These are phyloP conservation scores for Pentalonia nigronervosa DNA, from an alignment of 1,140 invertebrate genomes.

Conservation along the genomic window DNA sequence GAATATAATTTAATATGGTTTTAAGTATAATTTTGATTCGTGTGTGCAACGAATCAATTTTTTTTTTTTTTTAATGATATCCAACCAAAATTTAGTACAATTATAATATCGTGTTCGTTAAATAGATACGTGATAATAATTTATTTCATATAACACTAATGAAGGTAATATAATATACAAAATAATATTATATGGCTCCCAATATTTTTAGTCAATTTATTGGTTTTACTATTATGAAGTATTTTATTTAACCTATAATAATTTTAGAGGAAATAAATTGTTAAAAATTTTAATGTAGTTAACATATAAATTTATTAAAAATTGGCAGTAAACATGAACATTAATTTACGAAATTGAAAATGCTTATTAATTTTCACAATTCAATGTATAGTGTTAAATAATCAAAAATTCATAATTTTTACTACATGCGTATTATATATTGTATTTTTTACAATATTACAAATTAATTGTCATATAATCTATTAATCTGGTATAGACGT, in stretches of 20 bases:
- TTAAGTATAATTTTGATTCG: too few relatives aligned
- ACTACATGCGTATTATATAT: not conserved
- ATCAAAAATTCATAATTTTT: not conserved
- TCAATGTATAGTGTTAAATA: not conserved
- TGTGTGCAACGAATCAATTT: too few relatives aligned
- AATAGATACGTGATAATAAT: too few relatives aligned
- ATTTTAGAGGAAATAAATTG: not conserved
- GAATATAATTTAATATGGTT: too few relatives aligned
- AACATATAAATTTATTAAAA: not conserved
- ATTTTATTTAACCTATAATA: not conserved
- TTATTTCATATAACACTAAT: not conserved
- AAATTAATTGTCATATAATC: not conserved
- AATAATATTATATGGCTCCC: not conserved
- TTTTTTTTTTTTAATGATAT: too few relatives aligned
- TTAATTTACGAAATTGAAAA: not conserved
- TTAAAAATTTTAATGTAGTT: not conserved
- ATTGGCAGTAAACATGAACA: not conserved
- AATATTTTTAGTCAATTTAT: not conserved
- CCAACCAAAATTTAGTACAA: too few relatives aligned
- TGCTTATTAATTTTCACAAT: not conserved
- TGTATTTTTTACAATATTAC: not conserved
- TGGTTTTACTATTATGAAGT: not conserved
- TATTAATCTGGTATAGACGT: not conserved
- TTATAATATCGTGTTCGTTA: too few relatives aligned
- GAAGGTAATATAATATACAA: too few relatives aligned